Evolutionary conservation across 2,113 vertebrate genomes (phyloP), one percentile per base, ranked within the genome.

Genomic region (Callithrix jacchus): DNA sequence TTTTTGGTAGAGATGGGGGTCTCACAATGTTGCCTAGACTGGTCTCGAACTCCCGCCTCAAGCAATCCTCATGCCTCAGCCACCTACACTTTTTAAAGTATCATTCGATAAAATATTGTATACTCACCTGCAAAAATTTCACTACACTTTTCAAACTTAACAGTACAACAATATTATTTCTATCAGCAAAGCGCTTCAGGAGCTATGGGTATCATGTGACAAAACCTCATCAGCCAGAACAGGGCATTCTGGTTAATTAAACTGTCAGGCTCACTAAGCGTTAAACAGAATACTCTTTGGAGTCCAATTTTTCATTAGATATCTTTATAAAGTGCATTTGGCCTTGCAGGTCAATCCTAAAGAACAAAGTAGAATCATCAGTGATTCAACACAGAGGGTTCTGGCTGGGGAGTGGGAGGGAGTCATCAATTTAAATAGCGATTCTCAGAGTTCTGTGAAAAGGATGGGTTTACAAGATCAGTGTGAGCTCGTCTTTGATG

Each of bases 391-490:
- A 70, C 17, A n/a, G 1, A 52, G 68, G 77, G 58, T 49, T 93
- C 77, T 83, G 23, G 37, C 1, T 80, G 89, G 58, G 61, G 10
- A 52, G 17, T 45, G 21, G n/a, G 80, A 49, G 30, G 30, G 16
- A 66, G 42, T 21, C 70, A 54, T 37, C 73, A 82, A 80, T 89
- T 89, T 92, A 88, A 88, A 77, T 17, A 91, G 82, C 40, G 2
- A 87, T 87, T 86, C 94, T 77, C 83, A 87, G 81, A 90, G 45
- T 80, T 95, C 90, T 82, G 52, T n/a, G 86, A 77, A 91, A 76
- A 94, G 40, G 37, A 68, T 30, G 52, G 79, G 77, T 45, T 92
- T 45, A 20, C 73, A 70, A 92, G 89, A 82, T 47, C 82, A 47
- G 37, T 35, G 16, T 73, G 85, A 96, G 86, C 93, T 87, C 93